Percentiles rank a stretch among this genome's conserved stretches.
phyloP scores from a whole-genome alignment of 2,888 invertebrate species.

The Bembecia ichneumoniformis region DNA sequence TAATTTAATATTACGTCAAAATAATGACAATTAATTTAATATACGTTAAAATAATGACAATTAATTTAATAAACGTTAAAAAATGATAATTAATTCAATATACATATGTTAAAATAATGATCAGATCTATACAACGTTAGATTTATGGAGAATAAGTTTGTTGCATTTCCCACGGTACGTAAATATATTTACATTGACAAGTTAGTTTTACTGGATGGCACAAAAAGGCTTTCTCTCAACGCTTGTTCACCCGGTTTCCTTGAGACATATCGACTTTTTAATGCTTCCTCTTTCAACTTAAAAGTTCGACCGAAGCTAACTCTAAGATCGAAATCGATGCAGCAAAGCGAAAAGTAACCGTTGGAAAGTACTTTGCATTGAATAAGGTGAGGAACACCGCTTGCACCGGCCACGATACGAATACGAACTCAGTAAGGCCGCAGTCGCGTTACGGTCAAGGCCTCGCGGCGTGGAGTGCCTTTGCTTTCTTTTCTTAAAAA shows the following conservation, averaged over 20 bases:
- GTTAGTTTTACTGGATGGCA: background rate
- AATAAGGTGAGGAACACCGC: slow-evolving; percentile 30
- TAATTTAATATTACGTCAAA: no score
- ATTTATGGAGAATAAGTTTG: no score
- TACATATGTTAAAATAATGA: no score
- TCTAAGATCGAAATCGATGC: slow-evolving; percentile 47
- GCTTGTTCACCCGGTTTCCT: slow-evolving; percentile 6
- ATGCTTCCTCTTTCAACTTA: slow-evolving; percentile 1
- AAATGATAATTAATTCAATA: no score
- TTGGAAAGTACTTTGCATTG: slow-evolving; percentile 63
- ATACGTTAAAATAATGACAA: no score
- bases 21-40: no score
- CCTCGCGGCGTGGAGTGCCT: slow-evolving; percentile 37
- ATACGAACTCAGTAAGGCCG: slow-evolving; percentile 52
- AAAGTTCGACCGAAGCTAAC: slow-evolving; percentile 2
- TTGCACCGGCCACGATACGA: slow-evolving; percentile 20
- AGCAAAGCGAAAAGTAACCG: slow-evolving; percentile 66
- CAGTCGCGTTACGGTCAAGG: slow-evolving; percentile 66
- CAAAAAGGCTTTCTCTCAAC: slow-evolving; percentile 9
- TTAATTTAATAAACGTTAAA: no score
- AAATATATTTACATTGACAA: no score
- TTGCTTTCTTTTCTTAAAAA: slow-evolving; percentile 29
- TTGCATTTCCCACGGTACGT: no score
- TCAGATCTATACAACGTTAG: no score
- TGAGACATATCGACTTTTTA: slow-evolving; percentile 3